These are phyloP conservation scores for Syngnathoides biaculeatus DNA, from an alignment of 2,113 vertebrate genomes.

Conservation along the genomic window DNA sequence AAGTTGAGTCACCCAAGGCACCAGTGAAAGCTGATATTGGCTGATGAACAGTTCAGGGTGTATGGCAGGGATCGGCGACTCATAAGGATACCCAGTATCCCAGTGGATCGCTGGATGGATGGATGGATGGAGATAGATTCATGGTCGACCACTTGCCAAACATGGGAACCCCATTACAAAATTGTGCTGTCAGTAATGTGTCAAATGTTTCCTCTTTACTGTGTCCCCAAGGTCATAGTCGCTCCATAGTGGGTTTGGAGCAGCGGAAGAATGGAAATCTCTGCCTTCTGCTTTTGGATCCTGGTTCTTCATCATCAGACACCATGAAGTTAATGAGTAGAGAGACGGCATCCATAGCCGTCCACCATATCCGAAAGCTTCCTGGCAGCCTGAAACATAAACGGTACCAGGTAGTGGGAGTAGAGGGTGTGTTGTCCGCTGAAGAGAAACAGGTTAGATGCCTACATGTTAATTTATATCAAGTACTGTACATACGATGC, in stretches of 20 bases:
- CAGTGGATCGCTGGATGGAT: too few relatives aligned
- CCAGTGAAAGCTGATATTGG: too few relatives aligned
- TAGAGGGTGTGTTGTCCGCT: slow-evolving; percentile 77
- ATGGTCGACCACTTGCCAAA: neutral
- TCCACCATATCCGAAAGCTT: slow-evolving; percentile 76
- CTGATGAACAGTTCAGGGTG: too few relatives aligned
- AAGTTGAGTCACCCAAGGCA: too few relatives aligned
- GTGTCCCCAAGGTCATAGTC: slow-evolving; percentile 81
- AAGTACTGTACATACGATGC: neutral
- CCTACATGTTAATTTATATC: neutral
- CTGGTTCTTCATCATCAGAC: slow-evolving; percentile 74
- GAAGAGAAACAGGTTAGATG: slow-evolving; percentile 81
- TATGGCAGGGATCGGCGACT: too few relatives aligned
- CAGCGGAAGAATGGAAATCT: slow-evolving; percentile 82
- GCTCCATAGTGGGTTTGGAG: slow-evolving; percentile 86
- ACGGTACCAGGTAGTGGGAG: slow-evolving; percentile 88
- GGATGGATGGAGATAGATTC: too few relatives aligned
- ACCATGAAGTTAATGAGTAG: slow-evolving; percentile 78
- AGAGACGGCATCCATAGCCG: slow-evolving; percentile 48
- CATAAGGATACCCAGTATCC: too few relatives aligned
- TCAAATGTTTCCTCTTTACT: neutral
- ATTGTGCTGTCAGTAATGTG: neutral
- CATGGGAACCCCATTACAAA: neutral
- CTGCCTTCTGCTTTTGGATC: slow-evolving; percentile 86
- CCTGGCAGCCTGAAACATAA: slow-evolving; percentile 81